These are phyloP conservation scores for Ctenicera cuprea DNA, from an alignment of 2,888 invertebrate species.

Conservation along the genomic window DNA sequence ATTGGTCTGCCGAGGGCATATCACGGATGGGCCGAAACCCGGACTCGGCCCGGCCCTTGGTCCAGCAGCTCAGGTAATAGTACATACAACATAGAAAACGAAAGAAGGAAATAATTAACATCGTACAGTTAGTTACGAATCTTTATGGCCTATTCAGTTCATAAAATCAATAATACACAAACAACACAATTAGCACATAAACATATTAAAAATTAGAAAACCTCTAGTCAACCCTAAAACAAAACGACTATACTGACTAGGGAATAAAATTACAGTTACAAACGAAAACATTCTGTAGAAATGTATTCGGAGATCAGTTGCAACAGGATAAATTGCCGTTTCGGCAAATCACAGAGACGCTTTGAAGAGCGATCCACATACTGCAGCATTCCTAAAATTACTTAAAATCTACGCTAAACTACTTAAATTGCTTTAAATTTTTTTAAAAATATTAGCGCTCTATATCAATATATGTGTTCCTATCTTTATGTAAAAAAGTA, in stretches of 20 bases:
- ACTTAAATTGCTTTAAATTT: conserved; percentile 71
- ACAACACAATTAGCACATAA: conserved; percentile 57
- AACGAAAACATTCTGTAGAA: conserved; percentile 71
- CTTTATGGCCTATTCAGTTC: conserved; percentile 60
- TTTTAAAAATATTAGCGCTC: conserved; percentile 70
- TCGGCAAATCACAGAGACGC: conserved; percentile 72
- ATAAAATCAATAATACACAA: conserved; percentile 62
- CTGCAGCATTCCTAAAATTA: conserved; percentile 61
- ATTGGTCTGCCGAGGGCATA: conserved; percentile 69
- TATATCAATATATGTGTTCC: conserved; percentile 57
- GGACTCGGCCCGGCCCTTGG: conserved; percentile 65
- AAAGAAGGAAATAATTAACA: conserved; percentile 48
- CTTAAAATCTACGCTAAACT: conserved; percentile 62
- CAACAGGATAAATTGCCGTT: conserved; percentile 68
- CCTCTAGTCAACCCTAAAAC: conserved; percentile 70
- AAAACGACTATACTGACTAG: conserved; percentile 72
- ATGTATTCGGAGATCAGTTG: conserved; percentile 66
- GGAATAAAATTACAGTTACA: conserved; percentile 59
- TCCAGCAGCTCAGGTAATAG: conserved; percentile 70
- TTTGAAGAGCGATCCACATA: conserved; percentile 72
- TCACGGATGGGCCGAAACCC: conserved; percentile 66
- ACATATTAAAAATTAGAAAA: conserved; percentile 56
- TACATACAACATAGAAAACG: conserved; percentile 61
- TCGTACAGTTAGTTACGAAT: conserved; percentile 48
- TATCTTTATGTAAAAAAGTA: conserved; percentile 60